Conservation (phyloP, 2,797 vertebrate species). For the Echiichthys vipera region DNA sequence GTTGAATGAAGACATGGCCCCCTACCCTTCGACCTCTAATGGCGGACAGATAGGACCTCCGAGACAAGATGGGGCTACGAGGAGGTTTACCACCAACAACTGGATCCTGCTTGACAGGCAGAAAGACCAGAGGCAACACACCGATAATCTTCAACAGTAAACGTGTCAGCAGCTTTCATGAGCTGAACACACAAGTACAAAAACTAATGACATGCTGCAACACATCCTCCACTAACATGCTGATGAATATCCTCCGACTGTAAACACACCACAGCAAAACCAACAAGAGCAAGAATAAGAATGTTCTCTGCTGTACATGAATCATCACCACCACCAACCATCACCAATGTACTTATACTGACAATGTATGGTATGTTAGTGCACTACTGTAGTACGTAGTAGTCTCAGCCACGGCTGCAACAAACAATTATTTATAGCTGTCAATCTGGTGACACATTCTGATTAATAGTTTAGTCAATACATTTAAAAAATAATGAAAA, state of each 20-base stretch:
- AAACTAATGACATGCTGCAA: conserved; percentile 39
- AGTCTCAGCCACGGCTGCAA: not conserved
- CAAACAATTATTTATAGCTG: not conserved
- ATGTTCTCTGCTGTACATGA: not conserved
- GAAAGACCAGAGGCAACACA: conserved; percentile 89
- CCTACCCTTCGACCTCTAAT: conserved; percentile 96
- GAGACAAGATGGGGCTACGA: conserved; percentile 94
- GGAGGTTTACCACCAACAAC: conserved; percentile 95
- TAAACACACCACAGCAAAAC: conserved; percentile 23
- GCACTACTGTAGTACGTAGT: not conserved
- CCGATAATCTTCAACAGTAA: conserved; percentile 45
- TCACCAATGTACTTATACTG: no score
- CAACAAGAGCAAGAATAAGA: conserved; percentile 6
- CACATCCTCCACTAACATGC: conserved; percentile 37
- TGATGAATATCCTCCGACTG: not conserved
- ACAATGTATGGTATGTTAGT: conserved; percentile 5
- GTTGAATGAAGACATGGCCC: conserved; percentile 71
- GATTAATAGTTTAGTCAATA: not conserved
- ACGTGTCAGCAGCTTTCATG: conserved; percentile 19
- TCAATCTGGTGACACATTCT: not conserved
- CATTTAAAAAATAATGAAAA: not conserved
- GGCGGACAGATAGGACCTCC: conserved; percentile 89
- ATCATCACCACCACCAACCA: no score
- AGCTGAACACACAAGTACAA: conserved; percentile 34
- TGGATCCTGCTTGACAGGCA: conserved; percentile 87